A percentile compares a stretch with the other conserved stretches of the same genome.
Conservation (phyloP, 2,797 vertebrate species). For the Thamnophis elegans region DNA sequence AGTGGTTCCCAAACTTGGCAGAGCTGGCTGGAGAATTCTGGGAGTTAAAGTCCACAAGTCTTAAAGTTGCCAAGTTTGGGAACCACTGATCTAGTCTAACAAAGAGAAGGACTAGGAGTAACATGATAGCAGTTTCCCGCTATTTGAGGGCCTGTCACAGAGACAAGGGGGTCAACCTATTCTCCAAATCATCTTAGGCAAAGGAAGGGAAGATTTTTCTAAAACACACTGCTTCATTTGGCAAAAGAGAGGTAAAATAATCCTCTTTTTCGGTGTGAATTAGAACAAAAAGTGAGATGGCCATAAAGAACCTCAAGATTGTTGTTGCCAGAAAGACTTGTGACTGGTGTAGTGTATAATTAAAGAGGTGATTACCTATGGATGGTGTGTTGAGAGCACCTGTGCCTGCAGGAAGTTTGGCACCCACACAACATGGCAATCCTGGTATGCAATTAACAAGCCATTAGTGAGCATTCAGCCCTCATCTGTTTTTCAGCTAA, state of each 20-base stretch:
- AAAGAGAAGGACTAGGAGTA: no score
- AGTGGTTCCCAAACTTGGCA: no score
- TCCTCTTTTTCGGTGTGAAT: not conserved
- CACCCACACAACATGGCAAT: conserved; percentile 59
- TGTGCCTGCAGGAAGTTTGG: conserved; percentile 48
- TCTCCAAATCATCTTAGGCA: no score
- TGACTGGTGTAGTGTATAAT: conserved; percentile 35
- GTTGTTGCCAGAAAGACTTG: conserved; percentile 40
- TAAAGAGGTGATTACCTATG: conserved; percentile 52
- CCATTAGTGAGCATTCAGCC: conserved; percentile 62
- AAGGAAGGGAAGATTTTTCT: conserved; percentile 5
- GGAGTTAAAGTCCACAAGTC: no score
- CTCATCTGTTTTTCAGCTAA: conserved; percentile 61
- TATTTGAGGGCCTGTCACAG: no score
- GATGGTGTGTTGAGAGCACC: conserved; percentile 55
- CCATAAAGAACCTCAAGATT: conserved; percentile 32
- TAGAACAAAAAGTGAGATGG: conserved; percentile 38
- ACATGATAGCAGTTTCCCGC: no score
- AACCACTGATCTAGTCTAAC: no score
- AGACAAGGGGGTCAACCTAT: no score
- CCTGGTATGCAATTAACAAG: conserved; percentile 62
- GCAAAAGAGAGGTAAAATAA: not conserved
- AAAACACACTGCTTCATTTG: not conserved
- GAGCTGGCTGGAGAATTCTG: no score
- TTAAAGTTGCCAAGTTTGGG: no score